Evolutionary conservation across 2,797 vertebrate genomes (phyloP), one percentile per base, ranked within the genome.

Genomic region (Fistularia tabacaria): DNA sequence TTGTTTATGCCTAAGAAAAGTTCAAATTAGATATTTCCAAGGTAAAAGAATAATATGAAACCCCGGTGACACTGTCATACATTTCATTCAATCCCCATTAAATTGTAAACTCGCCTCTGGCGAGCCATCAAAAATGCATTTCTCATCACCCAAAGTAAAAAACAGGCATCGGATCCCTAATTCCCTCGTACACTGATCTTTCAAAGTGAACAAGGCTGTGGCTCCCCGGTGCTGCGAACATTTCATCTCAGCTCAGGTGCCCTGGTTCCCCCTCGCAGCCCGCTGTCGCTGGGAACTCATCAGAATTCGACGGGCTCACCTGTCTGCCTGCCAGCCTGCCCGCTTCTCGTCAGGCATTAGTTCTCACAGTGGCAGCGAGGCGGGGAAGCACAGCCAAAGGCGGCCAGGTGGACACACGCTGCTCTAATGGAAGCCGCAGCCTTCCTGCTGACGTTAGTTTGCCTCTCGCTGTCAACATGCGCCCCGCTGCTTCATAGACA

Each of bases 281-380:
- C 72, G 80, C 46, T 6, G 62, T 25, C 45, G 60, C 54, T 7
- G 64, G 63, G 75, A 65, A n/a, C 75, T 83, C 66, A 84, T 85
- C 73, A 63, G 80, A 55, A 85, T 82, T 71, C 81, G 64, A 67
- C 59, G 49, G 52, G 59, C 58, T 77, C 14, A 73, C 71, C 79
- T 58, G 59, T 57, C 66, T 55, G 66, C 66, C 25, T 25, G 25
- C 25, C 25, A 25, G 25, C 25, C 25, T 5, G 25, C 25, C 74
- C 65, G 60, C 60, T 65, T 73, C 71, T 74, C 54, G 63, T 71
- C 73, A 64, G 36, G 51, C 77, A 56, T 66, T 64, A 10, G 36
- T 70, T 74, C 70, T 67, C 52, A 39, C 62, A 12, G 49, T 59
- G 71, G 58, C 66, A 46, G 50, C 7, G 0, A 54, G 38, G 58